Evolutionary conservation across 2,888 invertebrate genomes (phyloP), one percentile per base, ranked within the genome.

Genomic region (Zaprionus lineosus): DNA sequence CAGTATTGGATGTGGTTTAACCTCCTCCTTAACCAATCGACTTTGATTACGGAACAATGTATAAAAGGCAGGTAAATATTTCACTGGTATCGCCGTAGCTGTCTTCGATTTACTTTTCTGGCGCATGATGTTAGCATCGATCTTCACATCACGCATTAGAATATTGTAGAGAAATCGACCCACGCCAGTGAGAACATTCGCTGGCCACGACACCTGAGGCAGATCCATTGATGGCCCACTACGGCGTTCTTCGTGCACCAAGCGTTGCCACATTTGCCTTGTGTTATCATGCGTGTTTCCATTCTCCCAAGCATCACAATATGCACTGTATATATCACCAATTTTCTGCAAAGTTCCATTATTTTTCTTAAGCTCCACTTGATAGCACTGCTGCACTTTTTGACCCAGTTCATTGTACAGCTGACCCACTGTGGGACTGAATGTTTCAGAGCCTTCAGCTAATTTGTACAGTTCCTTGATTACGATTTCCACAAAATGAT

Each of bases 141-240:
- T 93, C 90, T 96, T 96, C 4, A 97, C 91, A 86, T 97, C 96
- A 48, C 95, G 93, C 86, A 97, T 92, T 8, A 98, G 93, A 34
- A 98, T 95, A 73, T 95, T 94, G 87, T 96, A 97, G 0, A 98
- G 91, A 89, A 97, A 96, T 81, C 94, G 94, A 28, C 98, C 98
- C 39, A 98, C 91, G 33, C 92, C 92, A 41, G 90, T 88, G 6
- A 93, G 88, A 37, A 94, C 92, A 57, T 92, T 91, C 7, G 91
- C 87, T 0, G 94, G 93, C 97, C 96, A 97, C 0, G 90, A 87
- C 7, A 91, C 90, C 66, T 94, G 92, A 21, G 90, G 90, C 3
- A 91, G 75, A 70, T 93, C 92, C 91, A 93, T 89, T 63, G 92
- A 92, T 1, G 94, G 92, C 0, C 94, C 94, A 0, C 89, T 89